phyloP scores from a whole-genome alignment of 2,797 vertebrate species.

The Oryzias sinensis region DNA sequence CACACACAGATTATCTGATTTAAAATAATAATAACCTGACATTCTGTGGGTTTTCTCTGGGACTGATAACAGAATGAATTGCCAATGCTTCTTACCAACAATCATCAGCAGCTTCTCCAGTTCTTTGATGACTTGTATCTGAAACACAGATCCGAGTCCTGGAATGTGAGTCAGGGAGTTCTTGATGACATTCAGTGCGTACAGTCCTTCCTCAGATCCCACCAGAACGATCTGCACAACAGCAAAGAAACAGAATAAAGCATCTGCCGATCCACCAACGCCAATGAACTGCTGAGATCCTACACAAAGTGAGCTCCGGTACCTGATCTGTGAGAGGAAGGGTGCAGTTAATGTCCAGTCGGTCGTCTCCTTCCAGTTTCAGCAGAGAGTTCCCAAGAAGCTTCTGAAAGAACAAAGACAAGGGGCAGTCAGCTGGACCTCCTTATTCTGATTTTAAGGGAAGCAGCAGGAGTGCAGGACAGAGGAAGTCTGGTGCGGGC shows the following conservation, averaged over 20 bases:
- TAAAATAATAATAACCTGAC: too few species aligned
- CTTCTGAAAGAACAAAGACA: conserved; percentile 80
- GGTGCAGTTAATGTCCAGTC: conserved; percentile 97
- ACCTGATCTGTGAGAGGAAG: conserved; percentile 98
- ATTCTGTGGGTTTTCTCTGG: not conserved
- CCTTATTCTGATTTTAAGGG: not conserved
- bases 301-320: conserved; percentile 1
- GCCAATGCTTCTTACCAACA: conserved; percentile 81
- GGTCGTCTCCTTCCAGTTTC: conserved; percentile 96
- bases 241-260: not conserved
- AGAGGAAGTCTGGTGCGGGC: conserved; percentile 27
- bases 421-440: conserved; percentile 21
- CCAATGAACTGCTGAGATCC: not conserved
- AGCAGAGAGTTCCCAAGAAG: conserved; percentile 95
- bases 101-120: conserved; percentile 98
- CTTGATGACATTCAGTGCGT: conserved; percentile 96
- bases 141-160: conserved; percentile 94
- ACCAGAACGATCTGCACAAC: conserved; percentile 91
- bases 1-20: too few species aligned
- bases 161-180: conserved; percentile 96
- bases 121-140: conserved; percentile 97
- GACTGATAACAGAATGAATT: not conserved
- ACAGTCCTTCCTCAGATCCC: conserved; percentile 97
- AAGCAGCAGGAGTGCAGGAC: conserved; percentile 22
- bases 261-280: too few species aligned